phyloP scores from a whole-genome alignment of 2,888 invertebrate species.

The Dorcus parallelipipedus region DNA sequence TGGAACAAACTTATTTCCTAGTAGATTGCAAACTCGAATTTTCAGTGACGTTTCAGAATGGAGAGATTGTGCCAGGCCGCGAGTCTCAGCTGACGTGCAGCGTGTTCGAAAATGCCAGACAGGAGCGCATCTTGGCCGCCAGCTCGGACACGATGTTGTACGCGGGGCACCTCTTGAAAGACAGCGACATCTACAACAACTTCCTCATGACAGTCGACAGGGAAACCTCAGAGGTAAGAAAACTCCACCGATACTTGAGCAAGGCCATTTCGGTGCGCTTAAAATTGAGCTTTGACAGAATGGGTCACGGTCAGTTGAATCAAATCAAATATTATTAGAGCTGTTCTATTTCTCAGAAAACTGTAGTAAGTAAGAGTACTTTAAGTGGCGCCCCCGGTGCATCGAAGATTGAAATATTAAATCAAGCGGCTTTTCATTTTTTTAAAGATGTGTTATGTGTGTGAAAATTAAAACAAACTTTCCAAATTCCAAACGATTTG shows the following conservation, averaged over 20 bases:
- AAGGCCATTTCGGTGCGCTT: not conserved
- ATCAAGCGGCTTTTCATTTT: no score
- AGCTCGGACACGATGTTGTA: constrained; percentile 35
- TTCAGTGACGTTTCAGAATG: constrained; percentile 39
- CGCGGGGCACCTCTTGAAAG: constrained; percentile 26
- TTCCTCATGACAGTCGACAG: constrained; percentile 36
- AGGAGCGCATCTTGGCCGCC: constrained; percentile 28
- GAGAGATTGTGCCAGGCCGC: constrained; percentile 28
- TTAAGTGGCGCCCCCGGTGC: no score
- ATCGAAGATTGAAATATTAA: no score
- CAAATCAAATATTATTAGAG: no score
- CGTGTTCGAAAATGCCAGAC: constrained; percentile 26
- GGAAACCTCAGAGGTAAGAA: constrained; percentile 34
- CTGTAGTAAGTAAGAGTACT: no score
- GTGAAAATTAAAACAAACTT: no score
- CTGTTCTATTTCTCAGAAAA: no score
- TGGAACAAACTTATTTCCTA: not conserved
- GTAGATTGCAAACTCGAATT: constrained; percentile 8
- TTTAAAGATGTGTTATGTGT: no score
- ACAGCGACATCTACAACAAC: constrained; percentile 33
- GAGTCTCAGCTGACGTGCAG: constrained; percentile 28
- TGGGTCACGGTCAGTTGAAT: not conserved
- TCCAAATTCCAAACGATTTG: no score
- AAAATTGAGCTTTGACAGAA: not conserved
- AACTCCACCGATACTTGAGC: not conserved